Conservation (phyloP, 1,140 invertebrate species). For the Tetragnatha versicolor region DNA sequence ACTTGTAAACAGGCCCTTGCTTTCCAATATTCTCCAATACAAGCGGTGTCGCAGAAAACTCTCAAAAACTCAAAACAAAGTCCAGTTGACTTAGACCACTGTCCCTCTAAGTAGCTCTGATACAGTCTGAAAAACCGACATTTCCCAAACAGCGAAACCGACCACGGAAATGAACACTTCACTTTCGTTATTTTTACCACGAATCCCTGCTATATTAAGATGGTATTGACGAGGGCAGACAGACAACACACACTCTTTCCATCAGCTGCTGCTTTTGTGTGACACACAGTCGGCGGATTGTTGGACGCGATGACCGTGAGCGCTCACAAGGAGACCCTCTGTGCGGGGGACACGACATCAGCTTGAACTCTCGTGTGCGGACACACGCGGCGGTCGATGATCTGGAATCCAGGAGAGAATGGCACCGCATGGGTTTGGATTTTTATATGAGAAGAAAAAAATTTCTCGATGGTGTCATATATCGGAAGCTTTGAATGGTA, state of each 20-base stretch:
- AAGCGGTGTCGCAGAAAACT: too few species aligned
- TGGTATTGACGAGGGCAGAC: too few species aligned
- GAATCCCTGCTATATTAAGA: neutral
- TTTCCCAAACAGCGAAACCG: neutral
- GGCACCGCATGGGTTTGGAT: too few species aligned
- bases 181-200: neutral
- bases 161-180: neutral
- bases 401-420: neutral
- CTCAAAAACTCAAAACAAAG: too few species aligned
- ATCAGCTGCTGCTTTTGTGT: neutral
- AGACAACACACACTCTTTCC: too few species aligned
- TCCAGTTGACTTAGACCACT: too few species aligned
- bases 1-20: too few species aligned
- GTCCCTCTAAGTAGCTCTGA: too few species aligned
- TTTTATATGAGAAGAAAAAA: too few species aligned
- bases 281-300: neutral
- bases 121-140: neutral
- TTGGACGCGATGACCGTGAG: slow-evolving; percentile 19
- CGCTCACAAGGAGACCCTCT: slow-evolving; percentile 16
- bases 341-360: neutral
- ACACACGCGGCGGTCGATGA: slow-evolving; percentile 12
- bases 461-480: too few species aligned
- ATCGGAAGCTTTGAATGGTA: too few species aligned
- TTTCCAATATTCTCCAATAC: too few species aligned
- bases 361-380: neutral